phyloP scores from a whole-genome alignment of 2,113 vertebrate genomes.

The Burhinus oedicnemus region DNA sequence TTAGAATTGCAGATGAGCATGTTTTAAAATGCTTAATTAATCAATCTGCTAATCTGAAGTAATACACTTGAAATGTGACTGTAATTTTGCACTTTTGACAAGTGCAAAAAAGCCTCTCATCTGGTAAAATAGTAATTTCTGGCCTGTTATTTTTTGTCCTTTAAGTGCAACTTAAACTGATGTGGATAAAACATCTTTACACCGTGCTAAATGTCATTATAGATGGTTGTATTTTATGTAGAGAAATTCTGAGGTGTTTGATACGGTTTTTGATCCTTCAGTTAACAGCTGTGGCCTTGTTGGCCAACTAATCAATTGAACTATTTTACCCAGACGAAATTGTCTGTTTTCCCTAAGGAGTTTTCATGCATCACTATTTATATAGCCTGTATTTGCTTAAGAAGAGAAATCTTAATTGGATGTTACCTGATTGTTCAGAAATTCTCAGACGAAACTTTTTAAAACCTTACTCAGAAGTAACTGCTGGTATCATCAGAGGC shows the following conservation, averaged over 20 bases:
- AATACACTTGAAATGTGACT: background rate
- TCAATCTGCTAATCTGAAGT: background rate
- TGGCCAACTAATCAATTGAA: background rate
- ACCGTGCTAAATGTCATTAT: background rate
- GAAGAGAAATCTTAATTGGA: background rate
- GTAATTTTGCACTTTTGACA: too few species aligned
- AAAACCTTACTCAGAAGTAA: background rate
- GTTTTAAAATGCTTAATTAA: background rate
- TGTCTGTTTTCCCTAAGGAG: background rate
- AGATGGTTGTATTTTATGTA: background rate
- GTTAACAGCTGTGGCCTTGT: background rate
- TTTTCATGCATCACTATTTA: background rate
- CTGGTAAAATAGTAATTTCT: background rate
- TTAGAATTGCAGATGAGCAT: background rate
- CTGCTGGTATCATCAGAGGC: background rate
- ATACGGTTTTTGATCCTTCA: accelerated
- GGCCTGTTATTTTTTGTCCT: background rate
- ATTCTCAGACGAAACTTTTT: background rate
- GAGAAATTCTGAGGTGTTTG: background rate
- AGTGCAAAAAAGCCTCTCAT: background rate
- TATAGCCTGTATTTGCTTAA: background rate
- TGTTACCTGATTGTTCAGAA: background rate
- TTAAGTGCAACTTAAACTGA: background rate
- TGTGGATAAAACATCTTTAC: background rate
- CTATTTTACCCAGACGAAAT: background rate